Evolutionary conservation across 2,797 vertebrate species (phyloP), one percentile per base, ranked within the genome.

Genomic region (Vireo griseus): DNA sequence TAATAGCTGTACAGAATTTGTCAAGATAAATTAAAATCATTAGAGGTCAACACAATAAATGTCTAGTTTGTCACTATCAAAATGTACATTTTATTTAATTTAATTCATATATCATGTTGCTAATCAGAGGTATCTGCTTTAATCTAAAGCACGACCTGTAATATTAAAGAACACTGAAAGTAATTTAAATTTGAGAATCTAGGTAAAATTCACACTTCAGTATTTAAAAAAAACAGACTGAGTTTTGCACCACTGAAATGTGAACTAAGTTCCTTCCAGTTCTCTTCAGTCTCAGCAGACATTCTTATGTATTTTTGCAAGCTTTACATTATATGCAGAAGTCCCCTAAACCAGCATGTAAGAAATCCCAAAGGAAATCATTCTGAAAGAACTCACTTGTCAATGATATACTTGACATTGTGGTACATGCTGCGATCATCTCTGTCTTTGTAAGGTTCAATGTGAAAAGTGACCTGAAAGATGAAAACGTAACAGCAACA

Each of bases 391-490:
- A 98, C 98, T 98, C 95, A 99, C 99, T 98, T 99, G 69, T 99
- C 98, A 93, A 99, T 98, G 94, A 99, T 98, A 95, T 99, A 99
- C 94, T 99, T 99, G 95, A 99, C 96, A 95, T 99, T 99, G 94
- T 97, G 95, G 89, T 98, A 98, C 98, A 99, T 99, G 90, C 92
- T 99, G 90, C 97, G 97, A 89, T 99, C 99, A 96, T 99, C 98
- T 96, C 99, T 98, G 35, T 98, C 98, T 97, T 97, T 98, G 96
- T 99, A 99, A 19, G 99, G 99, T 54, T 99, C 99, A 51, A 99
- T 99, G 93, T 99, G 99, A 96, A 99, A 99, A 90, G 98, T 97
- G 39, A 99, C 98, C 99, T 99, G 97, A 66, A 97, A 97, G n/a
- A 92, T 51, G 55, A 83, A 94, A 96, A 92, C 1, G 4, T 20